phyloP scores from a whole-genome alignment of 2,113 vertebrate genomes.

The Nerophis lumbriciformis region DNA sequence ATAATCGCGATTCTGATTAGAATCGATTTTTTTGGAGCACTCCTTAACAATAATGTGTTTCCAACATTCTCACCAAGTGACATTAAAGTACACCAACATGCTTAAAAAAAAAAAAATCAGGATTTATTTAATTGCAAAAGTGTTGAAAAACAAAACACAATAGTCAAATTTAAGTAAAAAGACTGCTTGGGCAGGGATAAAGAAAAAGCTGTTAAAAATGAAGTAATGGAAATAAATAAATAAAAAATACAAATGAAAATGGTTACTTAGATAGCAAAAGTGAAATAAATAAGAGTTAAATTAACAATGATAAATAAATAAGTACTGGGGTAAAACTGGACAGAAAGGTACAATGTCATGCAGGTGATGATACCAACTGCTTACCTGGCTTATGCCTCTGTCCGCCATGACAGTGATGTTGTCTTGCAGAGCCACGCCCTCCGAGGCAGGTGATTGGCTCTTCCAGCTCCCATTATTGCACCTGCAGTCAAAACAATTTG shows the following conservation, averaged over 20 bases:
- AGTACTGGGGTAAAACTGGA: too few relatives aligned
- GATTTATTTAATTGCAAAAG: too few relatives aligned
- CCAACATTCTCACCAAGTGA: neutral
- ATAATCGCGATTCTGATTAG: too few relatives aligned
- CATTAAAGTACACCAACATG: too few relatives aligned
- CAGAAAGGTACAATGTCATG: neutral
- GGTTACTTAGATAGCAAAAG: neutral
- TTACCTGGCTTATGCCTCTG: conserved; percentile 41
- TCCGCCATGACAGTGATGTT: conserved; percentile 63
- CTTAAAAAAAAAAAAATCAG: too few relatives aligned
- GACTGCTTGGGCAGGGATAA: too few relatives aligned
- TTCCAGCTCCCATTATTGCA: conserved; percentile 64
- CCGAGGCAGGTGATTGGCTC: conserved; percentile 29
- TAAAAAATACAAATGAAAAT: neutral
- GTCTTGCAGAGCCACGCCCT: conserved; percentile 61
- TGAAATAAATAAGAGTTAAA: neutral
- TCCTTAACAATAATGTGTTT: neutral
- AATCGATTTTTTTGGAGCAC: too few relatives aligned
- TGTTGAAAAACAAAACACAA: too few relatives aligned
- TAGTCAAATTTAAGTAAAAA: too few relatives aligned
- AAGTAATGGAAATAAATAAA: neutral
- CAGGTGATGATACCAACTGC: neutral
- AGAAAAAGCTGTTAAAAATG: neutral
- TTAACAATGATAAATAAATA: too few relatives aligned
- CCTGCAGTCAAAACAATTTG: conserved; percentile 29